A percentile compares a stretch with the other conserved stretches of the same genome.
These are phyloP conservation scores for Diabrotica undecimpunctata DNA, from an alignment of 1,140 invertebrate genomes.

Conservation along the genomic window DNA sequence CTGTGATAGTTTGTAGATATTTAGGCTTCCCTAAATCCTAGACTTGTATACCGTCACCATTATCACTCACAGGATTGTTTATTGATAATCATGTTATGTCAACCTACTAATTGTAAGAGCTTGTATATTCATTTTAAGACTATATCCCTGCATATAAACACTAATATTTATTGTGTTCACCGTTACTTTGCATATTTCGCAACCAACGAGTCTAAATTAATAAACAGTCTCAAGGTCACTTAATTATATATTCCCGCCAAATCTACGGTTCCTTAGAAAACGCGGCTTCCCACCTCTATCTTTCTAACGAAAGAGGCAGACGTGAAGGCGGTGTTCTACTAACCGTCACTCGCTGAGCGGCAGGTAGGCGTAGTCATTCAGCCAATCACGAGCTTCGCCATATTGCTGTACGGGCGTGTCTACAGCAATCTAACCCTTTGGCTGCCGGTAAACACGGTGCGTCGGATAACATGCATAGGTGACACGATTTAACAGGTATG, in stretches of 20 bases:
- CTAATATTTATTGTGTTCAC: too few relatives aligned
- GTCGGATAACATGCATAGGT: slow-evolving; percentile 12
- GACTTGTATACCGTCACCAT: too few relatives aligned
- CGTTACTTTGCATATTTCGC: too few relatives aligned
- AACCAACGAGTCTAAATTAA: too few relatives aligned
- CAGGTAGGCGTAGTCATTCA: slow-evolving; percentile 42
- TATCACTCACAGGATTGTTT: too few relatives aligned
- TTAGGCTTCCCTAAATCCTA: too few relatives aligned
- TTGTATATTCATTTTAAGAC: too few relatives aligned
- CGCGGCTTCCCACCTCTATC: neutral
- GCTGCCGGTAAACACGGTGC: slow-evolving; percentile 8
- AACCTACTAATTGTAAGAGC: too few relatives aligned
- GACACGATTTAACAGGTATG: slow-evolving; percentile 3
- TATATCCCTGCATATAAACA: too few relatives aligned
- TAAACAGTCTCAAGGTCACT: too few relatives aligned
- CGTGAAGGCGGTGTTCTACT: slow-evolving; percentile 18
- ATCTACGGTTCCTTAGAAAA: neutral
- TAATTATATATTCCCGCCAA: neutral
- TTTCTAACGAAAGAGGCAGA: neutral
- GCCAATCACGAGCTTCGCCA: slow-evolving; percentile 43
- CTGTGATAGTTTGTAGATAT: too few relatives aligned
- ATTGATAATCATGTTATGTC: too few relatives aligned
- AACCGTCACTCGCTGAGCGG: slow-evolving; percentile 37
- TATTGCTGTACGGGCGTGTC: slow-evolving; percentile 43
- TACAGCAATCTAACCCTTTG: slow-evolving; percentile 31